Percentiles rank a stretch among this genome's conserved stretches.
Conservation (phyloP, 2,797 vertebrate species). For the Aeoliscus strigatus region DNA sequence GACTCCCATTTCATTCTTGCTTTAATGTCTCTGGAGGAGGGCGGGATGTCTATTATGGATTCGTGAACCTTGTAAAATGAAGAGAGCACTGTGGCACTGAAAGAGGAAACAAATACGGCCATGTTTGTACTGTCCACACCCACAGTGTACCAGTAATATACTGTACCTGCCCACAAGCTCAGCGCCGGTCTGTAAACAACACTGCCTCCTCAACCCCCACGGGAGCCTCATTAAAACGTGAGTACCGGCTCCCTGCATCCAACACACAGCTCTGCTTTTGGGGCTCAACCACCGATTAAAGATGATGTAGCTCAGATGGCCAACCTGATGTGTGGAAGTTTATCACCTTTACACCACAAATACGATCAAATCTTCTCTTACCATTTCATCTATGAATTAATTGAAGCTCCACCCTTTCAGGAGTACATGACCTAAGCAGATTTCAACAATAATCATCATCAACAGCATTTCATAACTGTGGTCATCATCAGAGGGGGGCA, state of each 20-base stretch:
- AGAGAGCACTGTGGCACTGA: too few relatives aligned
- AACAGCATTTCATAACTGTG: too few relatives aligned
- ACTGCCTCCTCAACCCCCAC: slow-evolving; percentile 49
- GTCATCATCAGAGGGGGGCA: too few relatives aligned
- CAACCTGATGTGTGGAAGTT: too few relatives aligned
- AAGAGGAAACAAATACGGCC: too few relatives aligned
- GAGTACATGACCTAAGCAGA: too few relatives aligned
- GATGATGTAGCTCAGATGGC: slow-evolving; percentile 25
- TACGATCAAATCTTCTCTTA: too few relatives aligned
- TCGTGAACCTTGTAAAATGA: slow-evolving; percentile 1
- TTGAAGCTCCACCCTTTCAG: too few relatives aligned
- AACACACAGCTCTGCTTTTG: slow-evolving; percentile 35
- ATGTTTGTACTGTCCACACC: slow-evolving; percentile 23
- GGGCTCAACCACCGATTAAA: slow-evolving; percentile 47
- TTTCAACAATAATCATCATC: too few relatives aligned
- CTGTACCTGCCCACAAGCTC: slow-evolving; percentile 38
- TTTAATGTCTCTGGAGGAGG: not conserved
- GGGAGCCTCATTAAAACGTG: slow-evolving; percentile 66
- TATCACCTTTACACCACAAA: too few relatives aligned
- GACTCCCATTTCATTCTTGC: too few relatives aligned
- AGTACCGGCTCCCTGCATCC: slow-evolving; percentile 41
- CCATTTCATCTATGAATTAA: too few relatives aligned
- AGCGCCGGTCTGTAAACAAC: slow-evolving; percentile 45
- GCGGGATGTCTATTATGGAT: not conserved
- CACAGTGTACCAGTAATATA: slow-evolving; percentile 35